Percentiles rank a stretch among this genome's conserved stretches.
Conservation (phyloP, 2,797 vertebrate genomes). For the Spea hammondii region DNA sequence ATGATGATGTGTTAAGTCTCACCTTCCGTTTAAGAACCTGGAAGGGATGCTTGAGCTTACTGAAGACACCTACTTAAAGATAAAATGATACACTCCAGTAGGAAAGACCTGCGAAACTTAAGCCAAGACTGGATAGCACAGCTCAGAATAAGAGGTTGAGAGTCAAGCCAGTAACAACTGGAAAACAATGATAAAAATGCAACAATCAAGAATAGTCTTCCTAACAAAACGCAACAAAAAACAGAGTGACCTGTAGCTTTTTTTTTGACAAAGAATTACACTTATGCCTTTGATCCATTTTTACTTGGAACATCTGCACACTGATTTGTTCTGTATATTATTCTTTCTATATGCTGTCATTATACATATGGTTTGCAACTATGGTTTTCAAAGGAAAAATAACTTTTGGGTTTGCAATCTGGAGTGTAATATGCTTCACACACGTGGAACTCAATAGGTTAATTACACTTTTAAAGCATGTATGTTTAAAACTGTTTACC, state of each 20-base stretch:
- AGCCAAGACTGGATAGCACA: slow-evolving; percentile 18
- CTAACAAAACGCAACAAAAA: too few relatives aligned
- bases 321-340: too few relatives aligned
- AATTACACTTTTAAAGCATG: too few relatives aligned
- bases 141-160: slow-evolving; percentile 16
- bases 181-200: background rate
- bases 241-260: background rate
- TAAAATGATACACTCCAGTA: slow-evolving; percentile 21
- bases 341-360: too few relatives aligned
- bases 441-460: too few relatives aligned
- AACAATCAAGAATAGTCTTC: background rate
- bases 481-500: too few relatives aligned
- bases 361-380: too few relatives aligned
- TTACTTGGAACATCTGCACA: too few relatives aligned
- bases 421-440: too few relatives aligned
- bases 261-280: background rate
- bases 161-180: slow-evolving; percentile 23
- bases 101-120: slow-evolving; percentile 17
- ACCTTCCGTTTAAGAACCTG: background rate
- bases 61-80: slow-evolving; percentile 26
- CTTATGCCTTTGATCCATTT: too few relatives aligned
- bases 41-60: background rate
- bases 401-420: too few relatives aligned
- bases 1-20: slow-evolving; percentile 16
- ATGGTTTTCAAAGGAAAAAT: too few relatives aligned